Conservation (phyloP, 2,797 vertebrate genomes). For the Diplodus sargus region DNA sequence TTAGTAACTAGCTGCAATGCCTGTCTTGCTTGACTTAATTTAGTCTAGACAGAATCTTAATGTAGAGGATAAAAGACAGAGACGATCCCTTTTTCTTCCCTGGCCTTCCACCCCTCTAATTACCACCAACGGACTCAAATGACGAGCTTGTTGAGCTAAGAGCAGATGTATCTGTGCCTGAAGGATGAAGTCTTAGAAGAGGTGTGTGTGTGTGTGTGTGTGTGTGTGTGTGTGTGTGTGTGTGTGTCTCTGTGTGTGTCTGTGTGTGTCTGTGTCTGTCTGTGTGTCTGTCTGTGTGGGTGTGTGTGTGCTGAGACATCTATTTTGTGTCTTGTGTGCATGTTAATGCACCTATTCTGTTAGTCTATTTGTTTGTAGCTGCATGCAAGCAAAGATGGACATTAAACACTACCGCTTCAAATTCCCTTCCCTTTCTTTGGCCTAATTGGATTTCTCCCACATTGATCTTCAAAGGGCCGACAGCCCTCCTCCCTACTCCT, state of each 20-base stretch:
- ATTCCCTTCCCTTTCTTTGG: slow-evolving; percentile 80
- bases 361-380: slow-evolving; percentile 63
- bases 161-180: slow-evolving; percentile 73
- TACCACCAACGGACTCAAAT: slow-evolving; percentile 54
- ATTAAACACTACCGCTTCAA: slow-evolving; percentile 78
- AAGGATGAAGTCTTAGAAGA: slow-evolving; percentile 61
- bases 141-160: slow-evolving; percentile 73
- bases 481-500: slow-evolving; percentile 73
- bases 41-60: slow-evolving; percentile 71
- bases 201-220: slow-evolving; percentile 29
- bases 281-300: too few relatives aligned
- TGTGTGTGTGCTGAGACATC: slow-evolving; percentile 20
- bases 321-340: slow-evolving; percentile 46
- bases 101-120: slow-evolving; percentile 58
- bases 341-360: slow-evolving; percentile 60
- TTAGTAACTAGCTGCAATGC: slow-evolving; percentile 42
- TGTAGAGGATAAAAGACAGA: slow-evolving; percentile 59
- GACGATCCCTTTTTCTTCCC: slow-evolving; percentile 41
- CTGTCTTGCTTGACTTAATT: slow-evolving; percentile 59
- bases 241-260: slow-evolving; percentile 20
- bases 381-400: slow-evolving; percentile 61
- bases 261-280: too few relatives aligned
- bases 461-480: slow-evolving; percentile 86
- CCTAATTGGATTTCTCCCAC: slow-evolving; percentile 87
- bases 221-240: slow-evolving; percentile 43